Base-by-base conservation (phyloP, 2,113 vertebrate genomes). In the Nothoprocta pentlandii region DNA sequence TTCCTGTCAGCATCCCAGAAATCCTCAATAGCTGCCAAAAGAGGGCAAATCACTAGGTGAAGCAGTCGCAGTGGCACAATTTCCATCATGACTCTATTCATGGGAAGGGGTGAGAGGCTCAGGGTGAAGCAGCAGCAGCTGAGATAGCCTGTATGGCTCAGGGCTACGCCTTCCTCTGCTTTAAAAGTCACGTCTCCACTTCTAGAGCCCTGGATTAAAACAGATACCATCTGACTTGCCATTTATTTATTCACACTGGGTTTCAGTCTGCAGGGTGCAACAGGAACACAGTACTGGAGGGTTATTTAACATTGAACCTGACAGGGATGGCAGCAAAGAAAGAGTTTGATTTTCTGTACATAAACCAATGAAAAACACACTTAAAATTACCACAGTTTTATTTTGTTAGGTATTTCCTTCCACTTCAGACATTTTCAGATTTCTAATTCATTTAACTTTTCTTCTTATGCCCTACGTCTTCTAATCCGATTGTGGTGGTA, bases 111-210 rank as follows among this genome's bases (percentile, higher is more conserved):
- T 53, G 67, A 32, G 9, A 4, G 41, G 36, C 36, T 59, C 26
- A 20, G 68, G 68, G 49, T 76, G 82, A 92, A 85, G n/a, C 74
- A 93, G 77, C 91, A 39, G 82, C 68, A 85, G 75, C 46, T 94
- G 81, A 82, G 91, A 91, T 1, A 87, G 87, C 67, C 81, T 91
- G 92, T 63, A 80, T 5, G 20, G 91, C 56, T 87, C 66, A 34
- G 83, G 85, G 75, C 61, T 83, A 68, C 64, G 46, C 74, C 78
- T 91, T 36, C 3, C 12, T 81, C 78, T 75, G 79, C 87, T 95
- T 94, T 92, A 91, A 80, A 92, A 94, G 79, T 89, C 90, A 90
- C 44, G 76, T 93, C 90, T 96, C 82, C 93, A 94, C 94, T 92
- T 67, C 79, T 80, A 89, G 87, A 3, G 5, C 41, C 71, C 71